Evolutionary conservation across 2,797 vertebrate species (phyloP), one percentile per base, ranked within the genome.

Genomic region (Epinephelus awoara): DNA sequence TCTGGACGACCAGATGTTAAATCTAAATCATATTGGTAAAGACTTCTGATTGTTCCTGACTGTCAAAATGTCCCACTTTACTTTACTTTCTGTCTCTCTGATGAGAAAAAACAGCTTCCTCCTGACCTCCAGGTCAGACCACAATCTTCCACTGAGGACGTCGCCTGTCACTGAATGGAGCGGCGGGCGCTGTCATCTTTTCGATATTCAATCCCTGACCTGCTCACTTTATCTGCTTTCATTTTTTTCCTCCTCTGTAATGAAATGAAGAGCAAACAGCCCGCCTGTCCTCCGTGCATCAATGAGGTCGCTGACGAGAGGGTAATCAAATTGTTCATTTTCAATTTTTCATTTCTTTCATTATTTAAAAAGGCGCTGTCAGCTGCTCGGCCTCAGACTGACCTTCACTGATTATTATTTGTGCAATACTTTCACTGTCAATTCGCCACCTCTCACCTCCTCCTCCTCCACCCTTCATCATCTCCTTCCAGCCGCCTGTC

Each of bases 251-350:
- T 11, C 55, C 21, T 23, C 63, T n/a, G 46, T 83, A 85, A 88
- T 87, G 57, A 80, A 83, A 85, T 77, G 80, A 87, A 85, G 79
- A 67, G 66, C 76, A 72, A 75, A 78, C 71, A 75, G 64, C 51
- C 75, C 72, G 47, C 63, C 66, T n/a, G 69, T 87, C 82, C 75
- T 84, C 78, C 70, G 64, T 71, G 72, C 82, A 83, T 89, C 87
- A 83, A 72, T 12, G 77, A 54, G 51, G 79, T 57, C n/a, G 62
- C 73, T 80, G 88, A 85, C 72, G 72, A 87, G 67, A 76, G 40
- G 67, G 83, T 86, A 91, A 93, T 92, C 82, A 92, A 87, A 85
- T 83, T 69, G 82, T 80, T 89, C 82, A 82, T 91, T 90, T 89
- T 88, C 66, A 85, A 87, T 91, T 88, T 84, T 84, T 92, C 83